Conservation (phyloP, 1,140 invertebrate genomes). For the Listronotus oregonensis region DNA sequence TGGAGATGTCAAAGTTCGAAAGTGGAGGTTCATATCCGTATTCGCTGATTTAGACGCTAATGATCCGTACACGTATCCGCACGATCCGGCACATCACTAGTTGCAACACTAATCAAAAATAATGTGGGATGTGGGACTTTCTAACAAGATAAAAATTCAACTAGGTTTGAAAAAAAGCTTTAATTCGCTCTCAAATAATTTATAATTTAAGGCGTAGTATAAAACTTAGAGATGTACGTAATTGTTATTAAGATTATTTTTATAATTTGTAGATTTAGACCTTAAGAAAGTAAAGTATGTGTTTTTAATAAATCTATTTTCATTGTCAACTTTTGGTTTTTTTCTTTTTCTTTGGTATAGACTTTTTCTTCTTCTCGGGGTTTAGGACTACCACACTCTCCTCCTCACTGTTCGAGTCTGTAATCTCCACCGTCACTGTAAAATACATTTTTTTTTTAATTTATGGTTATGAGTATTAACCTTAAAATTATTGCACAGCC, state of each 20-base stretch:
- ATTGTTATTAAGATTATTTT: slow-evolving; percentile 27
- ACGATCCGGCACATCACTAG: no score
- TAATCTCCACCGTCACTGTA: slow-evolving; percentile 9
- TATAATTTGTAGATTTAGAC: slow-evolving; percentile 41
- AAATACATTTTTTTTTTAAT: slow-evolving; percentile 6
- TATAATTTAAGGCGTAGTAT: slow-evolving; percentile 26
- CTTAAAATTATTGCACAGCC: no score
- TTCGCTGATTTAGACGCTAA: no score
- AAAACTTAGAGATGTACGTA: slow-evolving; percentile 10
- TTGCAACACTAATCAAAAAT: no score
- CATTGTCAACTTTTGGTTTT: slow-evolving; percentile 26
- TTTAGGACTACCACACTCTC: slow-evolving; percentile 49
- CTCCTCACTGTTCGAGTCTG: slow-evolving; percentile 50
- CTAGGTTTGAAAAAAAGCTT: slow-evolving; percentile 1
- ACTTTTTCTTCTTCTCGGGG: slow-evolving; percentile 31
- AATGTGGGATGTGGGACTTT: no score
- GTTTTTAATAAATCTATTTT: slow-evolving; percentile 10
- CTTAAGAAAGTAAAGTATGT: slow-evolving; percentile 40
- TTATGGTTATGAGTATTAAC: neutral
- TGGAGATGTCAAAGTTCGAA: no score
- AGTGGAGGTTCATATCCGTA: no score
- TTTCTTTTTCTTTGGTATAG: slow-evolving; percentile 36
- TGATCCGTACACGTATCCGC: no score
- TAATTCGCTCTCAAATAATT: slow-evolving; percentile 9
- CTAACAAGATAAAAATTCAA: no score